These are phyloP conservation scores for Globia sparganii DNA, from an alignment of 2,888 invertebrate genomes.

Conservation along the genomic window DNA sequence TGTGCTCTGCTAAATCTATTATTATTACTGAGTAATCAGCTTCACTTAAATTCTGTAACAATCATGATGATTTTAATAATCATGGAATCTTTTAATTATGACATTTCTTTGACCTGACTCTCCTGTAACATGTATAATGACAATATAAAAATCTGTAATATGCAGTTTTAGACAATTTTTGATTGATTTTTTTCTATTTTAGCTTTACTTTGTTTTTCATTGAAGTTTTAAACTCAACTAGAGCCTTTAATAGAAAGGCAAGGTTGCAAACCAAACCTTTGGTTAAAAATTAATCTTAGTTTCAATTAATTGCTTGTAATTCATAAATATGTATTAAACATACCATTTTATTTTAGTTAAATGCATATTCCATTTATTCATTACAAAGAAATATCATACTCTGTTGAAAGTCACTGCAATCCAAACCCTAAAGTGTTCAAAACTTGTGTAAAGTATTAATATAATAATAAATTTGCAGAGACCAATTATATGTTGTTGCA, in stretches of 20 bases:
- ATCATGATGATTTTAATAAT: neutral
- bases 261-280: neutral
- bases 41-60: slow-evolving; percentile 5
- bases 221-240: neutral
- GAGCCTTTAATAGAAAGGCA: no score
- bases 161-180: neutral
- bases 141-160: neutral
- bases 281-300: neutral
- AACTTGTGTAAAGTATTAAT: slow-evolving; percentile 5
- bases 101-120: neutral
- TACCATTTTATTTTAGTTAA: neutral
- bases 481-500: slow-evolving; percentile 54
- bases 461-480: slow-evolving; percentile 50
- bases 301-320: neutral
- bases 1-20: slow-evolving; percentile 42
- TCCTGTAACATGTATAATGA: neutral
- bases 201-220: neutral
- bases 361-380: neutral
- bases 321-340: neutral
- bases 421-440: neutral
- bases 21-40: slow-evolving; percentile 34
- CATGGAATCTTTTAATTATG: slow-evolving; percentile 1
- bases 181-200: neutral
- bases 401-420: neutral
- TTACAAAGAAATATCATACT: neutral